Percentiles rank a stretch among this genome's conserved stretches.
phyloP scores from a whole-genome alignment of 37 sponge, comb jelly and placozoan species.

The Halisarca cf. caerulea region DNA sequence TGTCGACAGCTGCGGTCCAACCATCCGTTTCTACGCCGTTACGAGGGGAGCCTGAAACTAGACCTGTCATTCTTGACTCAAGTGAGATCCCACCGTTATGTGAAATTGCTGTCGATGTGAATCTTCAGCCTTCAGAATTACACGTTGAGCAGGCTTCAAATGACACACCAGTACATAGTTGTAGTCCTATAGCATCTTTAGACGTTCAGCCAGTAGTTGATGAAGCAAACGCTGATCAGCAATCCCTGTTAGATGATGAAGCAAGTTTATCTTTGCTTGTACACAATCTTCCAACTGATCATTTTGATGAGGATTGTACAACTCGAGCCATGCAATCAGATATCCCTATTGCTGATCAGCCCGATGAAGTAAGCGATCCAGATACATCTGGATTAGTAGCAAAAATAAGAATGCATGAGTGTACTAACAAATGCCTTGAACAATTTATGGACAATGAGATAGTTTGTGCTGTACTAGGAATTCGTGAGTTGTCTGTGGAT shows the following conservation, averaged over 20 bases:
- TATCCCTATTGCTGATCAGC: not conserved
- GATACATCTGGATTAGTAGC: not conserved
- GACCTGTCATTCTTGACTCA: not conserved
- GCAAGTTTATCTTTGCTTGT: no score
- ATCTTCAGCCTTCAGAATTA: no score
- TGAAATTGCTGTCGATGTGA: not conserved
- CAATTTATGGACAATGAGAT: not conserved
- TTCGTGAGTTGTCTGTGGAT: slow-evolving; percentile 25
- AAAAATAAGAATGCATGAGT: not conserved
- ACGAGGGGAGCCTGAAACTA: not conserved
- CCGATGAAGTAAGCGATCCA: not conserved
- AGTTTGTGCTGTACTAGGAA: not conserved
- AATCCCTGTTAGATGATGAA: no score
- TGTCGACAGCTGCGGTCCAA: not conserved
- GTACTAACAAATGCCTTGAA: not conserved
- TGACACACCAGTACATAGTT: no score
- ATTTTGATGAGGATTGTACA: not conserved
- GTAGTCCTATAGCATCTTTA: no score
- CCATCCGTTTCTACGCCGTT: not conserved
- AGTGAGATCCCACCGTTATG: not conserved
- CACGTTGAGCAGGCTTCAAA: no score
- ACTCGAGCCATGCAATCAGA: not conserved
- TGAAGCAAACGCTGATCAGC: no score
- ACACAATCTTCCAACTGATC: not conserved
- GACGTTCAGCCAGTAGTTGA: no score